Percentiles rank a stretch among this genome's conserved stretches.
phyloP scores from a whole-genome alignment of 2,888 invertebrate species.

The Eurytoma adleriae region DNA sequence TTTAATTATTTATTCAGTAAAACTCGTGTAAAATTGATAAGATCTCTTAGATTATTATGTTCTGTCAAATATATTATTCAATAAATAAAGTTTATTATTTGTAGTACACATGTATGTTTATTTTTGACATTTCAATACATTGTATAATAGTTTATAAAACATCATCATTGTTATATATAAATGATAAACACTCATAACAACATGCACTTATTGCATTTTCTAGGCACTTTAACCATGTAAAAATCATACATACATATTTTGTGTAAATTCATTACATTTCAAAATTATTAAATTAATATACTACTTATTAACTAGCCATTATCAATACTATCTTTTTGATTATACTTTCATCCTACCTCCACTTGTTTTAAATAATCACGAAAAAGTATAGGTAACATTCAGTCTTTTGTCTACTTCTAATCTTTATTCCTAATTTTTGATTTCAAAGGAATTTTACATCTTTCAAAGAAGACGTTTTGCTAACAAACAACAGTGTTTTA shows the following conservation, averaged over 20 bases:
- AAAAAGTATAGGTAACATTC: conserved; percentile 43
- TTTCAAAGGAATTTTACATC: conserved; percentile 36
- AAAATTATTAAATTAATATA: conserved; percentile 17
- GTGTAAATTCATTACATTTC: conserved; percentile 34
- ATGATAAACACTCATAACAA: conserved; percentile 37
- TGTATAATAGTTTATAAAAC: conserved; percentile 47
- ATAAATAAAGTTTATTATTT: background rate
- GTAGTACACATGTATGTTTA: conserved; percentile 37
- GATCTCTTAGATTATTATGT: no score
- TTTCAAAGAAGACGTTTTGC: conserved; percentile 26
- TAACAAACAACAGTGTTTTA: conserved; percentile 23
- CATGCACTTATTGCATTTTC: conserved; percentile 50
- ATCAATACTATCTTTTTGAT: conserved; percentile 40
- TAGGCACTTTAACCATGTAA: conserved; percentile 55
- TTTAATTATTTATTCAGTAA: no score
- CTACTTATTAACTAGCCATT: background rate
- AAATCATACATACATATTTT: conserved; percentile 47
- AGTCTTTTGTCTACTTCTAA: conserved; percentile 53
- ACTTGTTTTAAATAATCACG: conserved; percentile 37
- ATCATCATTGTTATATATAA: conserved; percentile 23
- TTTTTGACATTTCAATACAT: conserved; percentile 41
- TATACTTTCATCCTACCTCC: conserved; percentile 38
- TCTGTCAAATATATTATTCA: no score
- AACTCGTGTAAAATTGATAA: no score
- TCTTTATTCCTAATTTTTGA: conserved; percentile 45